Conservation (phyloP, 2,797 vertebrate species). For the Rhabdophis nuchalis region DNA sequence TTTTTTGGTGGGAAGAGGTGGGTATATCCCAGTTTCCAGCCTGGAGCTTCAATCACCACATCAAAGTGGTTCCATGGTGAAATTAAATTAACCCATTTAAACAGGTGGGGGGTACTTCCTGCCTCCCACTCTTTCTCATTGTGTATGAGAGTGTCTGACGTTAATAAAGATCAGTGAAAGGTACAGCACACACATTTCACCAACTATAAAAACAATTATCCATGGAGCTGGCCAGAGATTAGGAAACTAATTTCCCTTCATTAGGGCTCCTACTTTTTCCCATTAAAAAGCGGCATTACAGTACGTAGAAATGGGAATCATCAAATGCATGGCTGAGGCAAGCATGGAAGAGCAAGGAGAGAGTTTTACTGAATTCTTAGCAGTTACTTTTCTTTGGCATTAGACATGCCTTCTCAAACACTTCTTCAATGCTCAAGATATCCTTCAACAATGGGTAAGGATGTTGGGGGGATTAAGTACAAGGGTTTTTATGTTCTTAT, state of each 20-base stretch:
- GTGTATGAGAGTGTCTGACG: not conserved
- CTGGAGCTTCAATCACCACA: not conserved
- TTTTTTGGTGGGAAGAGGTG: not conserved
- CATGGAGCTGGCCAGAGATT: not conserved
- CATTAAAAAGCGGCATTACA: not conserved
- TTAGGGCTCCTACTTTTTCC: not conserved
- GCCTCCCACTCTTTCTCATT: not conserved
- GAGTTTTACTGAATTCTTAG: not conserved
- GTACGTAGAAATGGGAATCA: not conserved
- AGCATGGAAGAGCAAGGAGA: not conserved
- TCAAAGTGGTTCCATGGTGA: not conserved
- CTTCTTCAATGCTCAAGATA: not conserved
- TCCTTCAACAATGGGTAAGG: not conserved
- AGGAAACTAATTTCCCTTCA: conserved; percentile 13
- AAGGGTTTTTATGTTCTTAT: not conserved
- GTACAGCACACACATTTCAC: not conserved
- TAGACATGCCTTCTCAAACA: not conserved
- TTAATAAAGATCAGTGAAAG: conserved; percentile 26
- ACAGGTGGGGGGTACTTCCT: not conserved
- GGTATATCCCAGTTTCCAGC: not conserved
- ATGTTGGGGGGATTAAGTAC: not conserved
- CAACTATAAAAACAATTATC: conserved; percentile 29
- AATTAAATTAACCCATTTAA: conserved; percentile 26
- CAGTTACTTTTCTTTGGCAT: not conserved
- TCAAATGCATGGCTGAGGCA: not conserved